These are phyloP conservation scores for Acipenser transmontanus DNA, from an alignment of 2,797 vertebrate genomes.

Conservation along the genomic window DNA sequence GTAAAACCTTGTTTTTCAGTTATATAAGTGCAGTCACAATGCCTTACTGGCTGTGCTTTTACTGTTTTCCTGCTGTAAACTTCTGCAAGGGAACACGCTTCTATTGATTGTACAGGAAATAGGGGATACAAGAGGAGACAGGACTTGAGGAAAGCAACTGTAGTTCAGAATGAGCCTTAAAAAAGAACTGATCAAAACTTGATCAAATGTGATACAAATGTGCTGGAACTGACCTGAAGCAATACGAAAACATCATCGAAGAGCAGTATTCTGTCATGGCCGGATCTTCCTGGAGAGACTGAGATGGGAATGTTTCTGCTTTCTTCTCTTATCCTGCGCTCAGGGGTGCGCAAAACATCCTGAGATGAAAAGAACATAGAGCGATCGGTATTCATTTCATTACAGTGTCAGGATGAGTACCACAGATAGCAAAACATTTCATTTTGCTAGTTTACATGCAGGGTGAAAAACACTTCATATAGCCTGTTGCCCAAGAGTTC, in stretches of 20 bases:
- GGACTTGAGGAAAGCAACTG: too few relatives aligned
- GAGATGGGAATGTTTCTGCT: conserved; percentile 40
- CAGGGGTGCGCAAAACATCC: conserved; percentile 44
- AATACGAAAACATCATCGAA: conserved; percentile 55
- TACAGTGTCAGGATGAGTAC: not conserved
- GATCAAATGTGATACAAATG: not conserved
- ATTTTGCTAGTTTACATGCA: too few relatives aligned
- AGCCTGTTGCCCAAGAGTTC: not conserved
- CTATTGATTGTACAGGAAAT: too few relatives aligned
- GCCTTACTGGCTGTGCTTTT: too few relatives aligned
- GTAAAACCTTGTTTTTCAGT: too few relatives aligned
- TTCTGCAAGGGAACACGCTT: too few relatives aligned
- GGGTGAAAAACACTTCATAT: not conserved
- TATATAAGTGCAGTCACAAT: too few relatives aligned
- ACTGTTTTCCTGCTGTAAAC: too few relatives aligned
- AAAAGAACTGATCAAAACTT: not conserved
- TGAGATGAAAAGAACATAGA: conserved; percentile 19
- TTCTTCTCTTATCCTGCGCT: conserved; percentile 54
- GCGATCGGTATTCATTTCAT: not conserved
- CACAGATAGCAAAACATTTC: too few relatives aligned
- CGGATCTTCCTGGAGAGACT: conserved; percentile 17
- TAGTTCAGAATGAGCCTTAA: not conserved
- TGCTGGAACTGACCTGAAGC: conserved; percentile 45
- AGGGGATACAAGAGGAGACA: too few relatives aligned
- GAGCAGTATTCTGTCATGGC: conserved; percentile 48